phyloP scores from a whole-genome alignment of 1,140 invertebrate species.

The Papilio xuthus region DNA sequence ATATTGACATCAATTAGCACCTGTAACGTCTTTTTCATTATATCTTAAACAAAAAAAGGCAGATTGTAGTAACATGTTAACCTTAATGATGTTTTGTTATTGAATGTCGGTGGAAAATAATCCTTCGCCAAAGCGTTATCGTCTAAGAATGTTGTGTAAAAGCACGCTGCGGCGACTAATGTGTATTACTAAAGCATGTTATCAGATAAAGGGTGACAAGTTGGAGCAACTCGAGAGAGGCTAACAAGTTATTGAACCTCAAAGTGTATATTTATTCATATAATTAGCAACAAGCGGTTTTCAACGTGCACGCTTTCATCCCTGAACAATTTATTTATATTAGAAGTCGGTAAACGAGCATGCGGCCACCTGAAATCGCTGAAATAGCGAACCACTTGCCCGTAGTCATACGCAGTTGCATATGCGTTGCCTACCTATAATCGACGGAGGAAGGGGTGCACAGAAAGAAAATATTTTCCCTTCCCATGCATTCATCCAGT shows the following conservation, averaged over 20 bases:
- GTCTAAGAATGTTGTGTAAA: slow-evolving; percentile 50
- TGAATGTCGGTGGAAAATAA: slow-evolving; percentile 29
- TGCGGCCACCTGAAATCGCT: no score
- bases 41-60: neutral
- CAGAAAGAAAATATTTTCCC: no score
- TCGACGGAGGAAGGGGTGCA: no score
- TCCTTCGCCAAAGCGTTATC: slow-evolving; percentile 30
- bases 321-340: no score
- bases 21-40: neutral
- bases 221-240: slow-evolving; percentile 46
- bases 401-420: no score
- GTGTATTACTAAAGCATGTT: slow-evolving; percentile 49
- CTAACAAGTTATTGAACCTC: slow-evolving; percentile 35
- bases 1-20: neutral
- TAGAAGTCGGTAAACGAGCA: no score
- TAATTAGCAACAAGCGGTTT: slow-evolving; percentile 24
- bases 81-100: slow-evolving; percentile 33
- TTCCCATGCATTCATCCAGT: no score
- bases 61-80: slow-evolving; percentile 19
- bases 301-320: neutral
- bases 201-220: slow-evolving; percentile 63
- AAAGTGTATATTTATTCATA: slow-evolving; percentile 33
- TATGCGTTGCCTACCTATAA: no score
- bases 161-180: slow-evolving; percentile 51
- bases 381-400: no score